A percentile compares a stretch with the other conserved stretches of the same genome.
These are phyloP conservation scores for Lampris incognitus DNA, from an alignment of 2,113 vertebrate species.

Conservation along the genomic window DNA sequence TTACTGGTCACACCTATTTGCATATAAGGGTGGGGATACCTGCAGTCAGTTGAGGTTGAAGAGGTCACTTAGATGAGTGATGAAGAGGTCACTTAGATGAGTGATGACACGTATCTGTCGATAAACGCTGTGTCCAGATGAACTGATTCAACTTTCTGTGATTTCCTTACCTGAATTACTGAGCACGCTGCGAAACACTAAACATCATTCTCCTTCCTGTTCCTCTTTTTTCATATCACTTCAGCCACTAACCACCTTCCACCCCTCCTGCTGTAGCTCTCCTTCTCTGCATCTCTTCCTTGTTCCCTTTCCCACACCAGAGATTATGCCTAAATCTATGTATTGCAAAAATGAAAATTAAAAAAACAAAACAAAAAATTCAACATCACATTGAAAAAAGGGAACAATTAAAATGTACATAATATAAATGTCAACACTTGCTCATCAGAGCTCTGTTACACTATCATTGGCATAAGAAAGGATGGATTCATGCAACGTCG, in stretches of 20 bases:
- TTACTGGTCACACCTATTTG: too few relatives aligned
- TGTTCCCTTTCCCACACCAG: conserved; percentile 4
- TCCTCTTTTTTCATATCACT: neutral
- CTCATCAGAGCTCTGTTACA: conserved; percentile 72
- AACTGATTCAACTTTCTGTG: neutral
- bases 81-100: too few relatives aligned
- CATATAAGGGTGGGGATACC: too few relatives aligned
- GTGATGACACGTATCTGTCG: too few relatives aligned
- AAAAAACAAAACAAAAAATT: conserved; percentile 31
- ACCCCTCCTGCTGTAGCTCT: conserved; percentile 3
- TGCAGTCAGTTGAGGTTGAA: too few relatives aligned
- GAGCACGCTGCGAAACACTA: too few relatives aligned
- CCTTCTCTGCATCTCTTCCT: neutral
- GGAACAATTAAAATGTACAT: conserved; percentile 80
- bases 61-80: too few relatives aligned
- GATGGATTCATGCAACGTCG: conserved; percentile 44
- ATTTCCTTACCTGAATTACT: too few relatives aligned
- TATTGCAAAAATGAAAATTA: conserved; percentile 62
- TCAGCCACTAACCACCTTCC: neutral
- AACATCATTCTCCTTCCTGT: neutral
- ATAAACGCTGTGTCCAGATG: too few relatives aligned
- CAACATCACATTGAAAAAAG: conserved; percentile 69
- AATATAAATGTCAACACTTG: conserved; percentile 79
- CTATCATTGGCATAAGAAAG: conserved; percentile 79
- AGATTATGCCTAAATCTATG: conserved; percentile 59